These are phyloP conservation scores for Salvelinus alpinus DNA, from an alignment of 2,113 vertebrate species.

Conservation along the genomic window DNA sequence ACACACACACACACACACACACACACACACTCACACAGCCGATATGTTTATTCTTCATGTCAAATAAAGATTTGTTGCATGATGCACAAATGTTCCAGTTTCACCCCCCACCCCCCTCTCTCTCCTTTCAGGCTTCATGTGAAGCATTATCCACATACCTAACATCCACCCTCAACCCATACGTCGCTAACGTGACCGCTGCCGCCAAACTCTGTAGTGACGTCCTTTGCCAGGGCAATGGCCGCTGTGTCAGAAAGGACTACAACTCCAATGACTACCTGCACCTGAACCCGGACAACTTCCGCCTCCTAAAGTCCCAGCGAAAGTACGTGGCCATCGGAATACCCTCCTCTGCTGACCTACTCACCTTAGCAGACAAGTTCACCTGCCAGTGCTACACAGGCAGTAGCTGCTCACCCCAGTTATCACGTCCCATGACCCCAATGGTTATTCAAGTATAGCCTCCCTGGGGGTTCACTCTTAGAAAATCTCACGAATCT, in stretches of 20 bases:
- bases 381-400: slow-evolving; percentile 76
- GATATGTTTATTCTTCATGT: not conserved
- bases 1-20: not conserved
- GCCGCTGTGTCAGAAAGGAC: slow-evolving; percentile 78
- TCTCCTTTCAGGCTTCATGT: slow-evolving; percentile 58
- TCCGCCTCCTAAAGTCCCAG: slow-evolving; percentile 44
- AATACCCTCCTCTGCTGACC: slow-evolving; percentile 45
- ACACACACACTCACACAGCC: not conserved
- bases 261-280: slow-evolving; percentile 80
- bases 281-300: slow-evolving; percentile 71
- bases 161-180: slow-evolving; percentile 74
- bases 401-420: slow-evolving; percentile 39
- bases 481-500: too few relatives aligned
- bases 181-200: slow-evolving; percentile 85
- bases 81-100: not conserved
- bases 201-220: slow-evolving; percentile 83
- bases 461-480: not conserved
- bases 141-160: slow-evolving; percentile 66
- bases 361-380: slow-evolving; percentile 40
- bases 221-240: slow-evolving; percentile 77
- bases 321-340: slow-evolving; percentile 59
- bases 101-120: not conserved
- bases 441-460: slow-evolving; percentile 53
- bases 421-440: not conserved
- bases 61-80: not conserved